phyloP scores from a whole-genome alignment of 2,797 vertebrate species.

The Knipowitschia caucasica region DNA sequence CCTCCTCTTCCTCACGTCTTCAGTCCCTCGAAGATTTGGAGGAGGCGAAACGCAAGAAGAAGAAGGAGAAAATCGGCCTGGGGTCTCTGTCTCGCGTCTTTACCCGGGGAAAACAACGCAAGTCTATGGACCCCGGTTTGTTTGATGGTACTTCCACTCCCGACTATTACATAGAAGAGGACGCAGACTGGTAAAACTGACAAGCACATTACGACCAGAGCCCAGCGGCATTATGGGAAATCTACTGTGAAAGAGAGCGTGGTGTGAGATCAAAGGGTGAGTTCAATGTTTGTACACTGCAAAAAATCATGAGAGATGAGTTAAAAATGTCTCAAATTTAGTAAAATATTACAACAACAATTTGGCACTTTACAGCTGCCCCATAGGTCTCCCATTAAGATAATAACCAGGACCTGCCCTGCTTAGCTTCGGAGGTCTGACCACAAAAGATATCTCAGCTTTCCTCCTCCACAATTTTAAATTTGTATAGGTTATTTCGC shows the following conservation, averaged over 20 bases:
- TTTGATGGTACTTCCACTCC: slow-evolving; percentile 95
- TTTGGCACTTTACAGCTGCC: no score
- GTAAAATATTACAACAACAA: no score
- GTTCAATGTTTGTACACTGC: slow-evolving; percentile 20
- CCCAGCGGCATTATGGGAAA: slow-evolving; percentile 42
- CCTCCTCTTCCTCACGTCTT: slow-evolving; percentile 7
- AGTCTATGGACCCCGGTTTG: slow-evolving; percentile 94
- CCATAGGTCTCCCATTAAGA: no score
- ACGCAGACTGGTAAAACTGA: slow-evolving; percentile 91
- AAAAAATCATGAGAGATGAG: no score
- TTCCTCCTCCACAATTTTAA: no score
- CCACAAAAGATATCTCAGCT: no score
- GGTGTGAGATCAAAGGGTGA: slow-evolving; percentile 16
- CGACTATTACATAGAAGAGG: slow-evolving; percentile 99
- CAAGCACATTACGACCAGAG: slow-evolving; percentile 61
- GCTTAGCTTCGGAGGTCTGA: no score
- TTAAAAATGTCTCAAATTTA: no score
- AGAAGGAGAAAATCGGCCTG: slow-evolving; percentile 98
- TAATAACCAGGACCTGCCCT: no score
- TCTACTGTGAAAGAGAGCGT: slow-evolving; percentile 27
- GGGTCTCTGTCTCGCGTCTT: slow-evolving; percentile 97
- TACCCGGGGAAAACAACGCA: slow-evolving; percentile 94
- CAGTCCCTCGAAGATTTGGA: slow-evolving; percentile 99
- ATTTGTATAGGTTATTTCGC: no score
- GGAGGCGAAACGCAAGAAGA: slow-evolving; percentile 98